Evolutionary conservation across 37 sponge, comb jelly and placozoan genomes (phyloP).

Genomic region (Spongilla lacustris): DNA sequence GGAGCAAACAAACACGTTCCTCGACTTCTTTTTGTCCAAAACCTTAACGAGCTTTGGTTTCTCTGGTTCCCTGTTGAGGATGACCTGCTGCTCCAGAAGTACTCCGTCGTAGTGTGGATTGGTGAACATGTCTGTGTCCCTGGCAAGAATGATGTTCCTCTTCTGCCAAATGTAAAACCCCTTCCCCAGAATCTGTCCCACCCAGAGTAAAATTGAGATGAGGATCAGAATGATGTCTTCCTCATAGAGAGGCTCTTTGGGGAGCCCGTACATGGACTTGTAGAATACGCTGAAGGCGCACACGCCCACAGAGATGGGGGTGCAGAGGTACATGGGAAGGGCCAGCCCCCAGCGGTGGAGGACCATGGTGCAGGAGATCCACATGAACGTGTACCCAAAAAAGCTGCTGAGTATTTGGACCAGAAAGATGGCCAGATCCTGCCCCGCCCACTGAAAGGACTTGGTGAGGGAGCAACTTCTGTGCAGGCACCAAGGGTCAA

Average conservation of each 20-base stretch:
- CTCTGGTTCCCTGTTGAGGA: constrained; percentile 79
- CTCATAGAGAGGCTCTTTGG: too few relatives aligned
- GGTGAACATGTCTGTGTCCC: constrained; percentile 74
- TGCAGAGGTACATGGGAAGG: constrained; percentile 63
- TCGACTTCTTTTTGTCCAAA: neutral
- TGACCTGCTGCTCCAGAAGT: constrained; percentile 71
- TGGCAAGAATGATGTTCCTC: constrained; percentile 58
- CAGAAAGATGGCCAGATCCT: constrained; percentile 17
- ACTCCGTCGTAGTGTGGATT: constrained; percentile 77
- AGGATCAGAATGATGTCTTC: neutral
- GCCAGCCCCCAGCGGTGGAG: constrained; percentile 38
- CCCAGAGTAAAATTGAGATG: constrained; percentile 40
- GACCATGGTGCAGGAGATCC: constrained; percentile 61
- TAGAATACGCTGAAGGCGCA: neutral
- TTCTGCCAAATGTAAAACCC: constrained; percentile 51
- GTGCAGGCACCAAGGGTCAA: constrained; percentile 49
- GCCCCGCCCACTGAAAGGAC: constrained; percentile 23
- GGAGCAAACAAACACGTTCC: constrained; percentile 80
- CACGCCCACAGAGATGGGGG: constrained; percentile 32
- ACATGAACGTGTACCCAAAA: constrained; percentile 45
- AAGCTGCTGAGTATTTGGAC: constrained; percentile 61
- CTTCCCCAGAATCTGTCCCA: constrained; percentile 54
- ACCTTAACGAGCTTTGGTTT: too few relatives aligned
- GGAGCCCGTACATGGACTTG: too few relatives aligned
- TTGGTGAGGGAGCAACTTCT: neutral